Evolutionary conservation across 2,797 vertebrate species (phyloP).

Genomic region (Pogonophryne albipinna): DNA sequence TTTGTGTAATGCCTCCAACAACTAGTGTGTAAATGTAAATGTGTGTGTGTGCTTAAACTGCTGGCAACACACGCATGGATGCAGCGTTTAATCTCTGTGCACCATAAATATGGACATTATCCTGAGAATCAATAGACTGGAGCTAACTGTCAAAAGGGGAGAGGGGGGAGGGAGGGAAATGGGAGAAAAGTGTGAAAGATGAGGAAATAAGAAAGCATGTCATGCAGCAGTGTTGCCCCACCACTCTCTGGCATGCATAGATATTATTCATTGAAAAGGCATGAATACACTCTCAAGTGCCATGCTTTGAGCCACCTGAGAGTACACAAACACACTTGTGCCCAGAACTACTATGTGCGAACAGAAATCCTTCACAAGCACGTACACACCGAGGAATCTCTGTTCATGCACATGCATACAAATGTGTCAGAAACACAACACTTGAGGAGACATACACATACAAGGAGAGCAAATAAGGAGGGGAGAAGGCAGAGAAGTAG

Average conservation of each 20-base stretch:
- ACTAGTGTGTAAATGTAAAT: slow-evolving; percentile 24
- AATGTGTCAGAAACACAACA: slow-evolving; percentile 21
- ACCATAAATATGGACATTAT: slow-evolving; percentile 52
- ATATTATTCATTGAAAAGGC: slow-evolving; percentile 72
- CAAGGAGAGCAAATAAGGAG: slow-evolving; percentile 14
- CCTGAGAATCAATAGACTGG: slow-evolving; percentile 39
- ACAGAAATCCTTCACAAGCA: slow-evolving; percentile 34
- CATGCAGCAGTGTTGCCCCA: slow-evolving; percentile 37
- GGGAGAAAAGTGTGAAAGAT: slow-evolving; percentile 27
- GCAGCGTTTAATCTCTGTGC: slow-evolving; percentile 47
- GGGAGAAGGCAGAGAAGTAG: background rate
- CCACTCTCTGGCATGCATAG: slow-evolving; percentile 63
- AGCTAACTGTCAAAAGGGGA: slow-evolving; percentile 15
- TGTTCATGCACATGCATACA: slow-evolving; percentile 9
- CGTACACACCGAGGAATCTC: background rate
- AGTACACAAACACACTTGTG: slow-evolving; percentile 21
- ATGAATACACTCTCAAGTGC: slow-evolving; percentile 66
- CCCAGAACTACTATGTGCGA: slow-evolving; percentile 6
- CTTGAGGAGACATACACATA: slow-evolving; percentile 9
- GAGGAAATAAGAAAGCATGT: slow-evolving; percentile 31
- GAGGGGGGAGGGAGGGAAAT: slow-evolving; percentile 4
- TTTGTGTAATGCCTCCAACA: slow-evolving; percentile 12
- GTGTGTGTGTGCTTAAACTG: slow-evolving; percentile 12
- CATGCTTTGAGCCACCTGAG: slow-evolving; percentile 68
- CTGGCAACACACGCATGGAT: slow-evolving; percentile 32